Evolutionary conservation across 2,113 vertebrate genomes (phyloP).

Genomic region (Heterocephalus glaber): DNA sequence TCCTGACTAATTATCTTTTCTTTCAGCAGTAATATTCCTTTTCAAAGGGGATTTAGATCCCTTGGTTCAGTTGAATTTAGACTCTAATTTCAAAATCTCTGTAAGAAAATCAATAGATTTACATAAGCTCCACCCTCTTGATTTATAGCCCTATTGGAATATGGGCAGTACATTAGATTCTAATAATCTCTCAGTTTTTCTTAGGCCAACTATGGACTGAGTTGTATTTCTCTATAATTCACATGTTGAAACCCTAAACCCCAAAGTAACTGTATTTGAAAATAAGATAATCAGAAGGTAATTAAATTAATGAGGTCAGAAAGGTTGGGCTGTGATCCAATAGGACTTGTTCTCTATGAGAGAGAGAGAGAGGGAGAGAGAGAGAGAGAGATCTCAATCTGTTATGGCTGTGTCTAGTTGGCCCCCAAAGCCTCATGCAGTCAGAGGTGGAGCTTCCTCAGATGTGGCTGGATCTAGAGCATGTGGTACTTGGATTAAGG

Average conservation of each 20-base stretch:
- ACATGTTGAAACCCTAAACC: background rate
- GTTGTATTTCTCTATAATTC: background rate
- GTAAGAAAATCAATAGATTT: constrained; percentile 12
- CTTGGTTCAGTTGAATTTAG: background rate
- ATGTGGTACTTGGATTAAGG: background rate
- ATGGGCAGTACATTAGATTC: background rate
- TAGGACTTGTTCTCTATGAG: background rate
- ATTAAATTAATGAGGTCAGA: background rate
- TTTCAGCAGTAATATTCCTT: background rate
- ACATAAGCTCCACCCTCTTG: background rate
- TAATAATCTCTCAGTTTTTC: background rate
- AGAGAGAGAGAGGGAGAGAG: too few relatives aligned
- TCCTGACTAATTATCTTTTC: background rate
- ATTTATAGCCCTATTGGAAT: background rate
- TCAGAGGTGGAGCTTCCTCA: background rate
- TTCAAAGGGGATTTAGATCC: background rate
- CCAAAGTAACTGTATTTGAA: background rate
- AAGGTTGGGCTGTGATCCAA: background rate
- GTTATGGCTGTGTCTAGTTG: background rate
- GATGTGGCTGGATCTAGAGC: background rate
- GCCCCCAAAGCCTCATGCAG: background rate
- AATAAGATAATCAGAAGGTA: background rate
- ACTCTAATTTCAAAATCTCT: constrained; percentile 21
- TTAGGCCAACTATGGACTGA: background rate
- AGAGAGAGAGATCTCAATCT: background rate